These are phyloP conservation scores for Heptranchias perlo DNA, from an alignment of 2,113 vertebrate species.

Conservation along the genomic window DNA sequence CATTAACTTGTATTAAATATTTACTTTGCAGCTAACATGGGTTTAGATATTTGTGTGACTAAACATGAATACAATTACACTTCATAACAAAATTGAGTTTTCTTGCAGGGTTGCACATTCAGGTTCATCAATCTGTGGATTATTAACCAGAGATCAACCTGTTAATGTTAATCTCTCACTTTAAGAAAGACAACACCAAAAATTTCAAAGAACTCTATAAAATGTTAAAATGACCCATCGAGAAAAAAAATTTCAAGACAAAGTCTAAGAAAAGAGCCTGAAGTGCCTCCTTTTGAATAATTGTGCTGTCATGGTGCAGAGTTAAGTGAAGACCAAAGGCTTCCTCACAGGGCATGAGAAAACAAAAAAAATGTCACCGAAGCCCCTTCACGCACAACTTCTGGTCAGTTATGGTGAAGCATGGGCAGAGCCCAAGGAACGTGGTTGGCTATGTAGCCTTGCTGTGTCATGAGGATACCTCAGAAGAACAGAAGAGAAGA, in stretches of 20 bases:
- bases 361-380: neutral
- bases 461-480: neutral
- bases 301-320: neutral
- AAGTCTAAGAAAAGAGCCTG: neutral
- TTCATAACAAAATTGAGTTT: neutral
- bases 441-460: neutral
- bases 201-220: neutral
- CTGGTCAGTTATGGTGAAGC: neutral
- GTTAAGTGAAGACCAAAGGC: neutral
- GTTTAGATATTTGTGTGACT: constrained; percentile 3
- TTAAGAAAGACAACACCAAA: neutral
- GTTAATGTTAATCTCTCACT: constrained; percentile 16
- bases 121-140: constrained; percentile 6
- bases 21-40: constrained; percentile 4
- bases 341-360: neutral
- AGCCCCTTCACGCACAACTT: neutral
- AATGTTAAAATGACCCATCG: neutral
- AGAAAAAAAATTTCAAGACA: neutral
- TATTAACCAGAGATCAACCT: constrained; percentile 33
- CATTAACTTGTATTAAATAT: constrained; percentile 30
- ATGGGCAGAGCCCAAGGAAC: neutral
- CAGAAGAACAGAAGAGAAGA: neutral
- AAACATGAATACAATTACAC: neutral
- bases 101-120: neutral
- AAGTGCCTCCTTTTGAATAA: neutral